Percentiles rank a stretch among this genome's conserved stretches.
phyloP scores from a whole-genome alignment of 1,140 invertebrate species.

The Aphis craccivora region DNA sequence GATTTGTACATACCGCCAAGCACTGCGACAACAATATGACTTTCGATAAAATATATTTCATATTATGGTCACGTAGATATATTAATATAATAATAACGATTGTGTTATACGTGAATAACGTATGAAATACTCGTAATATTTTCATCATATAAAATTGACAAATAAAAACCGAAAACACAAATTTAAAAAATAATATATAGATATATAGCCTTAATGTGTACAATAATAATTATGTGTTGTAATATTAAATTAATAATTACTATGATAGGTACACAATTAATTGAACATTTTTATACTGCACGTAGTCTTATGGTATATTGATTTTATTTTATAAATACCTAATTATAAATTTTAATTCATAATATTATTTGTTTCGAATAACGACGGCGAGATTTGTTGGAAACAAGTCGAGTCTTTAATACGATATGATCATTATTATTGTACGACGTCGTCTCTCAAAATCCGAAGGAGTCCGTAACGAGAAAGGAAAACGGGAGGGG shows the following conservation, averaged over 20 bases:
- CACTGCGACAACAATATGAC: not conserved
- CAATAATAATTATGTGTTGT: not conserved
- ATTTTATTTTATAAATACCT: not conserved
- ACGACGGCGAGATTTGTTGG: not conserved
- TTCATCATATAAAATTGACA: not conserved
- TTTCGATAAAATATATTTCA: not conserved
- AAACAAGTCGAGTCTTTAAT: not conserved
- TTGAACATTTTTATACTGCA: not conserved
- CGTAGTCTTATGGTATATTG: not conserved
- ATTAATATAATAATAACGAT: conserved; percentile 6
- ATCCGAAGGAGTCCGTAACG: not conserved
- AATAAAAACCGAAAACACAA: not conserved
- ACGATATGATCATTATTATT: not conserved
- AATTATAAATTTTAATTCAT: not conserved
- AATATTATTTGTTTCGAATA: not conserved
- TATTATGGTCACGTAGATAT: not conserved
- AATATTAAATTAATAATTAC: not conserved
- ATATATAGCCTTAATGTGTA: not conserved
- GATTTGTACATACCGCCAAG: not conserved
- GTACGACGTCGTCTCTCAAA: not conserved
- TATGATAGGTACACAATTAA: not conserved
- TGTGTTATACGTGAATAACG: not conserved
- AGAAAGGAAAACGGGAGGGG: not conserved
- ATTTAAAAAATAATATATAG: not conserved
- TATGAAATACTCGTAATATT: not conserved